Evolutionary conservation across 2,888 invertebrate species (phyloP).

Genomic region (Andrena chrysosceles): DNA sequence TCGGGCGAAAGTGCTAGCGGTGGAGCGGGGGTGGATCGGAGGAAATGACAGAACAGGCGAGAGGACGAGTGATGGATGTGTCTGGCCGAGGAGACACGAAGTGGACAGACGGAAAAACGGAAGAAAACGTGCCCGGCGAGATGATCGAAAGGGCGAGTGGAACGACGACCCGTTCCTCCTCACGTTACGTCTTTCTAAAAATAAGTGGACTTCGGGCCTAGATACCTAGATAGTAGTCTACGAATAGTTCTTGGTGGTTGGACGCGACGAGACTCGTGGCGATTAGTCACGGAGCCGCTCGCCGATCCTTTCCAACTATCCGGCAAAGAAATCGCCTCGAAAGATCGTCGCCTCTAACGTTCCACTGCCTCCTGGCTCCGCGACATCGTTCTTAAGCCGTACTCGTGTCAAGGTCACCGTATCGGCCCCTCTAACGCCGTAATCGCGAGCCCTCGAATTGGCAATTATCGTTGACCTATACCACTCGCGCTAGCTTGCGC

Average conservation of each 20-base stretch:
- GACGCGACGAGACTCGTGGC: constrained; percentile 74
- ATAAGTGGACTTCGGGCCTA: constrained; percentile 84
- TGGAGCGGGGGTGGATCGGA: not conserved
- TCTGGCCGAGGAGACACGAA: not conserved
- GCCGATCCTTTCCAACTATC: constrained; percentile 26
- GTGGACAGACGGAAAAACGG: constrained; percentile 3
- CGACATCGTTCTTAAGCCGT: not conserved
- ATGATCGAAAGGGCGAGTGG: constrained; percentile 56
- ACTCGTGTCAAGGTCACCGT: constrained; percentile 47
- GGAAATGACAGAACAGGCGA: not conserved
- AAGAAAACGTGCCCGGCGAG: constrained; percentile 42
- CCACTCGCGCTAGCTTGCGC: not conserved
- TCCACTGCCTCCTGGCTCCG: not conserved
- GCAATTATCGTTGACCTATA: constrained; percentile 1
- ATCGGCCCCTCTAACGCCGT: not conserved
- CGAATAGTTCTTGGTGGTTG: constrained; percentile 81
- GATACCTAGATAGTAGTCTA: constrained; percentile 85
- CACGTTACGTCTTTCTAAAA: constrained; percentile 85
- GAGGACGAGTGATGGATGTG: not conserved
- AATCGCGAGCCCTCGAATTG: too few relatives aligned
- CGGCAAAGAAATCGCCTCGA: not conserved
- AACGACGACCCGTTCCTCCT: constrained; percentile 79
- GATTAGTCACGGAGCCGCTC: constrained; percentile 73
- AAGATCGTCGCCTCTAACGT: not conserved
- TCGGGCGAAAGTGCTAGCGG: not conserved